Conservation (phyloP, 2,113 vertebrate genomes). For the Turnix velox region DNA sequence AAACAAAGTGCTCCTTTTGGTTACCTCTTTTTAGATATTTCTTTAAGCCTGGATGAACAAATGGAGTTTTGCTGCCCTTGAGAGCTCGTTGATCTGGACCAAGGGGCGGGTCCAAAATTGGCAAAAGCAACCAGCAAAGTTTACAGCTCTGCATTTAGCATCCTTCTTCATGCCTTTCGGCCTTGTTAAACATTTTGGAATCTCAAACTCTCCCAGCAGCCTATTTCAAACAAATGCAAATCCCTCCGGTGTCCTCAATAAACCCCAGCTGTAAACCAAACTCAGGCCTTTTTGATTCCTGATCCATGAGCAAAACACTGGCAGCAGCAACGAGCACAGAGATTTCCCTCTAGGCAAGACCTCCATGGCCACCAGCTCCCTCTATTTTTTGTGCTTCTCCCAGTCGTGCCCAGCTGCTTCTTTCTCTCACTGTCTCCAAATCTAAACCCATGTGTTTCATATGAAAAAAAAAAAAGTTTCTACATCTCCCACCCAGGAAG, state of each 20-base stretch:
- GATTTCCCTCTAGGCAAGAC: neutral
- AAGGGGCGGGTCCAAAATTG: neutral
- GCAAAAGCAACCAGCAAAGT: neutral
- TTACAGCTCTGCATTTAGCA: slow-evolving; percentile 21
- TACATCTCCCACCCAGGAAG: slow-evolving; percentile 59
- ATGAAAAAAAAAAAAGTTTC: slow-evolving; percentile 33
- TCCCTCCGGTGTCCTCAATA: neutral
- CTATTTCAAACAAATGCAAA: slow-evolving; percentile 19
- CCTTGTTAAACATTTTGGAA: slow-evolving; percentile 16
- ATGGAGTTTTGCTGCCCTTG: neutral
- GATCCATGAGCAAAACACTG: neutral
- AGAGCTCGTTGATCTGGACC: neutral
- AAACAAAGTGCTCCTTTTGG: neutral
- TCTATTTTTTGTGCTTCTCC: neutral
- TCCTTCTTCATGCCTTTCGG: neutral
- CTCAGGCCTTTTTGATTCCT: neutral
- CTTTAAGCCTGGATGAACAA: neutral
- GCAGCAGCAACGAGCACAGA: neutral
- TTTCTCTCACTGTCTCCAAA: slow-evolving; percentile 1
- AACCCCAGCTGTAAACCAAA: slow-evolving; percentile 27
- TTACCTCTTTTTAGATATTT: neutral
- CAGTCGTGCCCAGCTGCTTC: slow-evolving; percentile 17
- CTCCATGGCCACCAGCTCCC: neutral
- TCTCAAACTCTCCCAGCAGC: neutral
- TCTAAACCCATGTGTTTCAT: slow-evolving; percentile 24